Percentiles rank a stretch among this genome's conserved stretches.
Evolutionary conservation across 2,113 vertebrate species (phyloP).

Genomic region (Calidris pugnax): DNA sequence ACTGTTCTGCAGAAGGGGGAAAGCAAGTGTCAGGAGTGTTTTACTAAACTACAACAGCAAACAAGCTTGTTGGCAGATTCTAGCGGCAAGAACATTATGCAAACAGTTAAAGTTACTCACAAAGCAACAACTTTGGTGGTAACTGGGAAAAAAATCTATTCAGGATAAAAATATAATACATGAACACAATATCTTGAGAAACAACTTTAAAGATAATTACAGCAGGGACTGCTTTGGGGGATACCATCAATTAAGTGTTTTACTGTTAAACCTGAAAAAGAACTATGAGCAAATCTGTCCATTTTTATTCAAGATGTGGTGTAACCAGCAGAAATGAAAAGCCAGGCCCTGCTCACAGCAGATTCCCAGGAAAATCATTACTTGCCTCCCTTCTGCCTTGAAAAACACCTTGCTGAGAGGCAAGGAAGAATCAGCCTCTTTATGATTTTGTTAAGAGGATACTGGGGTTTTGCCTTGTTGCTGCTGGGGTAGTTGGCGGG

Average conservation of each 20-base stretch:
- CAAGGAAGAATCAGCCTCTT: neutral
- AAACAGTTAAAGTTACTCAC: neutral
- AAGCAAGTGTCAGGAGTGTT: neutral
- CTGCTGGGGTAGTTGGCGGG: neutral
- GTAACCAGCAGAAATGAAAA: neutral
- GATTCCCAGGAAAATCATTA: neutral
- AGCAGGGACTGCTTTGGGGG: neutral
- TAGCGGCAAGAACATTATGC: neutral
- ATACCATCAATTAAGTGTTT: neutral
- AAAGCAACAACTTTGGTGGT: neutral
- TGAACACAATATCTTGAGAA: neutral
- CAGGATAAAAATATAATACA: neutral
- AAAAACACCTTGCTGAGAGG: neutral
- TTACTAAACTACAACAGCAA: neutral
- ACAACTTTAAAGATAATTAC: constrained; percentile 1
- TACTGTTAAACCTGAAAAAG: neutral
- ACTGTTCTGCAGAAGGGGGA: neutral
- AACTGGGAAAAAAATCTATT: constrained; percentile 7
- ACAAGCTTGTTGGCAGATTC: neutral
- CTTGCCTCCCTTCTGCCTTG: neutral
- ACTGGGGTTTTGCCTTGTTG: neutral
- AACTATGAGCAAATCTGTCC: neutral
- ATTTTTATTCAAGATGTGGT: neutral
- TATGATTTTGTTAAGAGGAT: neutral
- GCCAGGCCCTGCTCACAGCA: neutral